Conservation (phyloP, 1,140 invertebrate genomes). For the Lordiphosa mommai region DNA sequence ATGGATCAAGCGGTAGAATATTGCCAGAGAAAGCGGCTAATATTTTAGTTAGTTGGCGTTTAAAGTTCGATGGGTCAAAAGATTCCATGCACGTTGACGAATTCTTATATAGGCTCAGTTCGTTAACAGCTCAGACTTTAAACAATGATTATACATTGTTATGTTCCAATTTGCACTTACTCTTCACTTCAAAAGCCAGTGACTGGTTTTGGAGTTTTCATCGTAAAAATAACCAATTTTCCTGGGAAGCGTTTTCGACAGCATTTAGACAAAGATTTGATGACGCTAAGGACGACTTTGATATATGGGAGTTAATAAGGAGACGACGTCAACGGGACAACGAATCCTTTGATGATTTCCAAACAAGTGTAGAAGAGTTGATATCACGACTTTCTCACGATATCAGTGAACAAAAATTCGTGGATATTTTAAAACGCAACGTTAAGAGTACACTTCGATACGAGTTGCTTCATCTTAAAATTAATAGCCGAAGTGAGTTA, state of each 20-base stretch:
- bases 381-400: background rate
- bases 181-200: background rate
- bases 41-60: background rate
- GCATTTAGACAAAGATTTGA: conserved; percentile 6
- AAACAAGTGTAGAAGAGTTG: background rate
- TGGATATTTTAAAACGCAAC: background rate
- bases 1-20: no score
- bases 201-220: conserved; percentile 21
- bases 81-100: no score
- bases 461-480: no score
- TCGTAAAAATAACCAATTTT: background rate
- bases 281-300: background rate
- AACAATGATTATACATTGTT: conserved; percentile 2
- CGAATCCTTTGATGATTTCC: conserved; percentile 3
- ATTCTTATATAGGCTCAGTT: no score
- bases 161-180: conserved; percentile 1
- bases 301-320: conserved; percentile 3
- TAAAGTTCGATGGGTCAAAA: background rate
- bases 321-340: background rate
- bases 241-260: background rate
- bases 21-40: background rate
- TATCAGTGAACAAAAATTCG: no score
- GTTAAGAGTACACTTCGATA: no score
- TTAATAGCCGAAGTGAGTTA: no score
- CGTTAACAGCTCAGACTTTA: background rate